Percentiles rank a stretch among this genome's conserved stretches.
Evolutionary conservation across 2,888 invertebrate genomes (phyloP).

Genomic region (Pasiphila rectangulata): DNA sequence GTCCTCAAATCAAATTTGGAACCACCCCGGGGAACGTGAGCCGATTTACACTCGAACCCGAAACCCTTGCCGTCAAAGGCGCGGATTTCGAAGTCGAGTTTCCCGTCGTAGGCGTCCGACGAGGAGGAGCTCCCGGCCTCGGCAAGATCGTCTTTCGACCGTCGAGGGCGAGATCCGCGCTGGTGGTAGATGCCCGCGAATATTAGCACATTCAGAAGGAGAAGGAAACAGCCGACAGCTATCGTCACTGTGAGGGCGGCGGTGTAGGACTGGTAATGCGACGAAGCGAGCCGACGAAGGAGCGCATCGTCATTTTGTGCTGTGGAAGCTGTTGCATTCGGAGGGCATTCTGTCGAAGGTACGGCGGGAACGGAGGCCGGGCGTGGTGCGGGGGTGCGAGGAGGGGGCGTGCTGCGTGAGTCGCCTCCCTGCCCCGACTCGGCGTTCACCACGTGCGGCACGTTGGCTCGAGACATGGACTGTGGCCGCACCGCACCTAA

Average conservation of each 20-base stretch:
- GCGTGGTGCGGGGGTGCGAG: conserved; percentile 69
- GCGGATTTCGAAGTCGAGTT: conserved; percentile 76
- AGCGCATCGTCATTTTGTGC: conserved; percentile 84
- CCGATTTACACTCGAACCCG: conserved; percentile 80
- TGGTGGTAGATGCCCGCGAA: conserved; percentile 95
- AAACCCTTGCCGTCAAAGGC: conserved; percentile 79
- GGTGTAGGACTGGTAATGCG: conserved; percentile 93
- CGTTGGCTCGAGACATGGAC: conserved; percentile 83
- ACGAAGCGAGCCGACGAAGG: conserved; percentile 87
- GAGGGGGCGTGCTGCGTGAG: conserved; percentile 61
- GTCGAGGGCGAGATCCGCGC: conserved; percentile 85
- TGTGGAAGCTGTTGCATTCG: conserved; percentile 76
- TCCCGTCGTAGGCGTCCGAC: conserved; percentile 83
- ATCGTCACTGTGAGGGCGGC: conserved; percentile 94
- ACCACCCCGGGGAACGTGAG: conserved; percentile 73
- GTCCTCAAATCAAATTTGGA: conserved; percentile 76
- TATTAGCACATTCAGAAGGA: conserved; percentile 90
- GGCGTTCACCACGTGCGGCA: conserved; percentile 78
- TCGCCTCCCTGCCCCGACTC: conserved; percentile 54
- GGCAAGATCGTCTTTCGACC: conserved; percentile 88
- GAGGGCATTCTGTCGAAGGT: conserved; percentile 87
- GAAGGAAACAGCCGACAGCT: conserved; percentile 90
- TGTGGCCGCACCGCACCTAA: conserved; percentile 89
- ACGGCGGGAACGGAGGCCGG: conserved; percentile 67
- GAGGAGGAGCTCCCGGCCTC: conserved; percentile 87